Conservation (phyloP, 2,888 invertebrate genomes). For the Caenorhabditis sp. region DNA sequence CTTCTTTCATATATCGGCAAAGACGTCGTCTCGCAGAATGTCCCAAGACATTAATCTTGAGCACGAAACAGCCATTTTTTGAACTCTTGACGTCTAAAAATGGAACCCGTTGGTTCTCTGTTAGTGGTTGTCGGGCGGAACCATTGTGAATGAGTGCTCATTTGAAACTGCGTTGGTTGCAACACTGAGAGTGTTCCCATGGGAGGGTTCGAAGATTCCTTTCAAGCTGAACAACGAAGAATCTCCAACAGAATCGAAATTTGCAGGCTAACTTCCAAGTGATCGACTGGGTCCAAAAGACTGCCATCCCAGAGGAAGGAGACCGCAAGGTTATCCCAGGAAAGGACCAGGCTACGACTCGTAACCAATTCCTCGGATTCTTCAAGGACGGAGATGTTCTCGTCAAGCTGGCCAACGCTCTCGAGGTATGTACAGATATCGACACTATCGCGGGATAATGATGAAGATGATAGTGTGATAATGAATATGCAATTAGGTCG, state of each 20-base stretch:
- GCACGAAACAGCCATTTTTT: constrained; percentile 12
- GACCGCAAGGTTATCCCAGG: constrained; percentile 77
- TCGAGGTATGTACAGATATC: constrained; percentile 66
- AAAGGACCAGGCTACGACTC: constrained; percentile 78
- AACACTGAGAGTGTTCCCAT: constrained; percentile 25
- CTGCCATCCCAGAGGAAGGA: constrained; percentile 76
- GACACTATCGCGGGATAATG: neutral
- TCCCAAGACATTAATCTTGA: neutral
- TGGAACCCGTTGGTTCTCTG: constrained; percentile 9
- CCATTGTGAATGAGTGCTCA: constrained; percentile 12
- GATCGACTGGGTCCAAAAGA: constrained; percentile 78
- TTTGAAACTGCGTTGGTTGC: constrained; percentile 11
- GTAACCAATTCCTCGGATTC: constrained; percentile 80
- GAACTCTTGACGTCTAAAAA: constrained; percentile 5
- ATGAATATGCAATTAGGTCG: constrained; percentile 44
- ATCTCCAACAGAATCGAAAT: neutral
- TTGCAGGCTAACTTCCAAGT: constrained; percentile 79
- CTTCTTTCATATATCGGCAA: too few relatives aligned
- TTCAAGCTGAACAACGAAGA: too few relatives aligned
- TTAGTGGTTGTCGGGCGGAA: neutral
- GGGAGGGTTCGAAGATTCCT: too few relatives aligned
- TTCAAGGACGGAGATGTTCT: constrained; percentile 80
- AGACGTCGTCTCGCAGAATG: neutral
- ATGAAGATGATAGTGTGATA: constrained; percentile 37
- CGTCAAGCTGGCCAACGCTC: constrained; percentile 79